Base-by-base conservation (phyloP, 2,113 vertebrate genomes). In the Psephotus haematonotus region DNA sequence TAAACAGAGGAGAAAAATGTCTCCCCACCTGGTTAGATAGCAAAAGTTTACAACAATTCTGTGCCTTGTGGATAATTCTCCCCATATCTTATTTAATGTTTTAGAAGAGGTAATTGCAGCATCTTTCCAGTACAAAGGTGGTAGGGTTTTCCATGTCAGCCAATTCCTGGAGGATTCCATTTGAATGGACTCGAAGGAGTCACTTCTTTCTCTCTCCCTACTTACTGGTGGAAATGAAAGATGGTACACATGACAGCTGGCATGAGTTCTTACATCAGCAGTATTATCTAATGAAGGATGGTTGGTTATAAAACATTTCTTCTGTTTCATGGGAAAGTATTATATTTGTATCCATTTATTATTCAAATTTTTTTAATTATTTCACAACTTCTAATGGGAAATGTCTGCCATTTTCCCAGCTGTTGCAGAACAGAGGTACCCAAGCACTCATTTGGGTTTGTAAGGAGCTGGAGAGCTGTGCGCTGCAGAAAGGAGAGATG, bases 1-100 rank as follows among this genome's bases (percentile, higher is more conserved):
- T 93, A 97, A 96, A 93, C 68, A 92, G 80, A 70, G 27, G 57
- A 79, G 49, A 92, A 92, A 93, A 96, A 80, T 55, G 37, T 95
- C 82, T 93, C 70, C 86, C 52, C 37, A 67, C 31, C 7, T 78
- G 89, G 94, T 70, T 70, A 95, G 78, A 94, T 82, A 93, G 71
- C 44, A 74, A 37, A 95, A 88, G 81, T 89, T 97, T 90, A 90
- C 89, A 92, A 47, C 52, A 94, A 90, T 89, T 85, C 81, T 29
- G 28, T 80, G 83, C 80, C 86, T 93, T 85, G 44, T 69, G 64
- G 93, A 90, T 92, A 93, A 92, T 79, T 86, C 63, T 89, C 78
- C 52, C 59, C 46, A 74, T 31, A 31, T 65, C 29, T 77, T 53
- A 60, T 47, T 64, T 59, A 85, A 80, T 87, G 27, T 60, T 79